A percentile compares a stretch with the other conserved stretches of the same genome.
These are phyloP conservation scores for Euphydryas editha DNA, from an alignment of 2,888 invertebrate genomes.

Conservation along the genomic window DNA sequence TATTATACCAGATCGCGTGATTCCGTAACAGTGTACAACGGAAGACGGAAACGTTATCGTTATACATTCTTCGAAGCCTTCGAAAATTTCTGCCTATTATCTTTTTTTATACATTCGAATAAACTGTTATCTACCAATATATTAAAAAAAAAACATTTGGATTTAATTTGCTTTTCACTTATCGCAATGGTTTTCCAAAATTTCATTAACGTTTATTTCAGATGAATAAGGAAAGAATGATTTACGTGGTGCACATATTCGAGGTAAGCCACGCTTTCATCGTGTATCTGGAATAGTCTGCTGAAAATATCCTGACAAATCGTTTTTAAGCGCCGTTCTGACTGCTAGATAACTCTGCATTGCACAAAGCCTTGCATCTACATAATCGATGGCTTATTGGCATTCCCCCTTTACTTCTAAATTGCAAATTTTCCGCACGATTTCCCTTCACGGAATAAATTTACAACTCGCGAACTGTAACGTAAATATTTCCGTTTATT, in stretches of 20 bases:
- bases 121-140: background rate
- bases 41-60: conserved; percentile 62
- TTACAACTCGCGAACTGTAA: conserved; percentile 72
- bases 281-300: conserved; percentile 55
- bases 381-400: conserved; percentile 83
- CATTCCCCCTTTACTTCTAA: conserved; percentile 81
- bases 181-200: background rate
- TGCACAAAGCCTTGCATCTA: conserved; percentile 79
- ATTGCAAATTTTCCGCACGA: conserved; percentile 84
- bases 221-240: conserved; percentile 1
- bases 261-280: conserved; percentile 51
- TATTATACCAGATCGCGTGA: conserved; percentile 54
- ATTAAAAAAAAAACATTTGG: background rate
- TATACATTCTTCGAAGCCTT: conserved; percentile 54
- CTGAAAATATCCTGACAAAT: conserved; percentile 73
- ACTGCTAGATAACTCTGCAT: conserved; percentile 77
- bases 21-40: conserved; percentile 50
- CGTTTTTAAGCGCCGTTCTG: conserved; percentile 66
- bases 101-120: conserved; percentile 43
- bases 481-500: conserved; percentile 66
- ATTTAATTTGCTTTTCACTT: background rate
- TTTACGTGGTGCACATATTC: conserved; percentile 42
- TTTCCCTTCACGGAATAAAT: conserved; percentile 78
- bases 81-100: conserved; percentile 49
- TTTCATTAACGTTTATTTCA: conserved; percentile 1